phyloP scores from a whole-genome alignment of 2,797 vertebrate genomes.

The Peromyscus nudipes region DNA sequence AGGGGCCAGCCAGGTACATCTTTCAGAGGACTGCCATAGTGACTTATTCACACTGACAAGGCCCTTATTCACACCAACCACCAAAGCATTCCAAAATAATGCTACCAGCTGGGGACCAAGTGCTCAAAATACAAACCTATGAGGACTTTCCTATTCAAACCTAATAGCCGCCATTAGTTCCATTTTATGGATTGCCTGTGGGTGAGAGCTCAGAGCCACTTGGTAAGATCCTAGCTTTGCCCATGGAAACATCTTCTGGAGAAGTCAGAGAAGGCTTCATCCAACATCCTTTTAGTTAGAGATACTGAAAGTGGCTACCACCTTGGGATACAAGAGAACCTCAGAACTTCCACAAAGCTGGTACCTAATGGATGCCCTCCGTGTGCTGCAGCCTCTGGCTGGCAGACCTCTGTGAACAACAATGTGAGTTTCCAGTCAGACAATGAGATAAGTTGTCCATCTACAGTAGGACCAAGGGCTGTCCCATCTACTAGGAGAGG shows the following conservation, averaged over 20 bases:
- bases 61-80: background rate
- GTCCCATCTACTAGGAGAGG: background rate
- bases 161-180: too few species aligned
- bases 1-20: background rate
- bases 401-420: background rate
- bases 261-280: background rate
- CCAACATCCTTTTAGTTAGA: background rate
- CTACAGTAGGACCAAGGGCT: background rate
- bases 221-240: accelerated
- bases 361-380: background rate
- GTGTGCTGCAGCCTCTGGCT: background rate
- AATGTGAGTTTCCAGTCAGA: background rate
- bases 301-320: background rate
- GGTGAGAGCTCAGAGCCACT: background rate
- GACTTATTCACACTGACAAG: background rate
- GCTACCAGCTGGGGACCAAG: background rate
- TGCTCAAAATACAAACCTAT: background rate
- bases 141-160: background rate
- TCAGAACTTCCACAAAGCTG: accelerated
- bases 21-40: background rate
- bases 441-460: accelerated
- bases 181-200: background rate
- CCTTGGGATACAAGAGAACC: background rate
- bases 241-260: background rate
- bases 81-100: background rate